A percentile compares a stretch with the other conserved stretches of the same genome.
Conservation (phyloP, 2,797 vertebrate species). For the Sebastes iracundus region DNA sequence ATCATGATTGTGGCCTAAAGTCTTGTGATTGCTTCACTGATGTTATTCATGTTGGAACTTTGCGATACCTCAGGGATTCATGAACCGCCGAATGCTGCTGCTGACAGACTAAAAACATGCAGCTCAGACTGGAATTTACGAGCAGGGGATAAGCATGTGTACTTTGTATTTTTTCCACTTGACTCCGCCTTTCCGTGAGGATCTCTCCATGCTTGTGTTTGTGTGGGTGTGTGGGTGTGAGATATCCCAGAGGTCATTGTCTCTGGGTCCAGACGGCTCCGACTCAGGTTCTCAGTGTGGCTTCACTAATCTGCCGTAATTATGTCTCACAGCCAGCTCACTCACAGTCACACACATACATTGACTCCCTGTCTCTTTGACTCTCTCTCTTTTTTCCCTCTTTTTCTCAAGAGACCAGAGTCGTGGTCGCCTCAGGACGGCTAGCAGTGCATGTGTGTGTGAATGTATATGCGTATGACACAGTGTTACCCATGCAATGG, state of each 20-base stretch:
- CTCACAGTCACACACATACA: slow-evolving; percentile 49
- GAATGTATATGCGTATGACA: slow-evolving; percentile 17
- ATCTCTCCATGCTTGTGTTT: slow-evolving; percentile 1
- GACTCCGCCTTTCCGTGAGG: slow-evolving; percentile 15
- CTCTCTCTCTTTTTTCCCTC: slow-evolving; percentile 1
- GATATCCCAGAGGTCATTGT: slow-evolving; percentile 68
- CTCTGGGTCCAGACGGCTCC: slow-evolving; percentile 65
- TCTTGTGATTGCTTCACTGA: slow-evolving; percentile 22
- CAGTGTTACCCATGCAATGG: slow-evolving; percentile 26
- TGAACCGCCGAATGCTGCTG: slow-evolving; percentile 13
- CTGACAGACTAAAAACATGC: slow-evolving; percentile 35
- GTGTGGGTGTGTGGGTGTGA: slow-evolving; percentile 29
- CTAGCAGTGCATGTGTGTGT: slow-evolving; percentile 26
- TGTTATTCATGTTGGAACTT: slow-evolving; percentile 31
- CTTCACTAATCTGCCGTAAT: slow-evolving; percentile 78
- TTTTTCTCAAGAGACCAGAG: slow-evolving; percentile 28
- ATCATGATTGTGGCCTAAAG: slow-evolving; percentile 12
- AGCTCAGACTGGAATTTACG: slow-evolving; percentile 41
- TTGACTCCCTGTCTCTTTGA: slow-evolving; percentile 20
- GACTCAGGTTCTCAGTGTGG: slow-evolving; percentile 69
- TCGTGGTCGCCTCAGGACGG: slow-evolving; percentile 31
- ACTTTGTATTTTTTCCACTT: slow-evolving; percentile 26
- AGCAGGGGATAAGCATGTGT: slow-evolving; percentile 19
- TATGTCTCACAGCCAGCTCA: slow-evolving; percentile 70
- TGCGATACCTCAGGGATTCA: slow-evolving; percentile 18